Conservation (phyloP, 1,140 invertebrate species). For the Tetramorium parvispinum region DNA sequence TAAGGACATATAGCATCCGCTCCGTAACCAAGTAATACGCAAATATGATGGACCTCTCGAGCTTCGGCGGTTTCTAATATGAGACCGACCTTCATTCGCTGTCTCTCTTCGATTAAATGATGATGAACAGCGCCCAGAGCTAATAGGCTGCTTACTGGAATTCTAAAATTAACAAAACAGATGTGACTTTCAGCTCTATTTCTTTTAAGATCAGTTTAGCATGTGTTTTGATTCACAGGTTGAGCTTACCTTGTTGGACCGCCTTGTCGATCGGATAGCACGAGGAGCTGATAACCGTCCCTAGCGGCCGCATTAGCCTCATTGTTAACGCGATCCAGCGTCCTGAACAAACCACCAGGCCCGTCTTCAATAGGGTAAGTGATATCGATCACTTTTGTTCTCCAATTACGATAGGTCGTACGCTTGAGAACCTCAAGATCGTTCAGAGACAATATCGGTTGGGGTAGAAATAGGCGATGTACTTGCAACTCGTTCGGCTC, state of each 20-base stretch:
- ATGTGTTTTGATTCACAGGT: constrained; percentile 1
- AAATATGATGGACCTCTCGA: constrained; percentile 98
- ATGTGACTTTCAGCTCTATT: background rate
- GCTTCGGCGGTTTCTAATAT: constrained; percentile 97
- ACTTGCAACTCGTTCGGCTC: constrained; percentile 96
- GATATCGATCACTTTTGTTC: constrained; percentile 95
- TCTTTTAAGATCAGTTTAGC: background rate
- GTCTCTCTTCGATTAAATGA: constrained; percentile 96
- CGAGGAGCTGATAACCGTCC: constrained; percentile 93
- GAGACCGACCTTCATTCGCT: constrained; percentile 98
- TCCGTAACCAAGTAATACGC: constrained; percentile 97
- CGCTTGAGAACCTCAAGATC: constrained; percentile 96
- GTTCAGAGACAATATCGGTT: constrained; percentile 96
- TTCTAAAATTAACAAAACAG: constrained; percentile 80
- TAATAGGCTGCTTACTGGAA: constrained; percentile 94
- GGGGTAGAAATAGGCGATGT: constrained; percentile 95
- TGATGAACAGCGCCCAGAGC: constrained; percentile 98
- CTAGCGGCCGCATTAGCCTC: constrained; percentile 94
- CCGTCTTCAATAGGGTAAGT: constrained; percentile 93
- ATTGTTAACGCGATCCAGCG: constrained; percentile 92
- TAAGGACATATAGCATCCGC: constrained; percentile 99
- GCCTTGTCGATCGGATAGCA: constrained; percentile 94
- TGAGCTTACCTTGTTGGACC: constrained; percentile 87
- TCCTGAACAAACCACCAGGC: constrained; percentile 90
- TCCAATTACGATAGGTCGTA: constrained; percentile 96